Evolutionary conservation across 2,888 invertebrate genomes (phyloP).

Genomic region (Thyatira batis): DNA sequence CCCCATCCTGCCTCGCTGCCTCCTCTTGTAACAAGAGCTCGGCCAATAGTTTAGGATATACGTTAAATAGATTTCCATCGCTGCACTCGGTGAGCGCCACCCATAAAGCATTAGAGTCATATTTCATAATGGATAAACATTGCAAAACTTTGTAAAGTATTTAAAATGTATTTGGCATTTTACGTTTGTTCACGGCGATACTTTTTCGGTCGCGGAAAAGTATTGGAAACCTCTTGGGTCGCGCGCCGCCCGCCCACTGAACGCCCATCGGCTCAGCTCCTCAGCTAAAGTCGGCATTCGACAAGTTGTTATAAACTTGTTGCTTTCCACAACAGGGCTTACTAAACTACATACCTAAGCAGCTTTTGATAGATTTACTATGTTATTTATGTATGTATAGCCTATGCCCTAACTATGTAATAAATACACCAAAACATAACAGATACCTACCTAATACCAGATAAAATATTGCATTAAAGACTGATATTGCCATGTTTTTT

Average conservation of each 20-base stretch:
- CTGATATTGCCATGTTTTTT: too few species aligned
- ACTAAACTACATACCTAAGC: too few species aligned
- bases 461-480: too few species aligned
- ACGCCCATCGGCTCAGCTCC: conserved; percentile 17
- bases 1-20: conserved; percentile 66
- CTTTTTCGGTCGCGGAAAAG: conserved; percentile 23
- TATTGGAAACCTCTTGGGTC: conserved; percentile 24
- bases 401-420: too few species aligned
- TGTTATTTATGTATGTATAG: too few species aligned
- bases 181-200: conserved; percentile 11
- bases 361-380: too few species aligned
- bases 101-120: conserved; percentile 74
- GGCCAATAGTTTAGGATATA: conserved; percentile 85
- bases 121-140: conserved; percentile 53
- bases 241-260: conserved; percentile 58
- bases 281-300: conserved; percentile 5
- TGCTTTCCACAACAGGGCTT: too few species aligned
- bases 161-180: background rate
- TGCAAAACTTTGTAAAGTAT: background rate
- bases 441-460: too few species aligned
- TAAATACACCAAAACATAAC: too few species aligned
- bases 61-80: conserved; percentile 84
- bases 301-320: conserved; percentile 40
- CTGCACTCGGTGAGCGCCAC: conserved; percentile 80
- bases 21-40: conserved; percentile 80